Conservation (phyloP, 1,140 invertebrate species). For the Drosophila micromelanica region DNA sequence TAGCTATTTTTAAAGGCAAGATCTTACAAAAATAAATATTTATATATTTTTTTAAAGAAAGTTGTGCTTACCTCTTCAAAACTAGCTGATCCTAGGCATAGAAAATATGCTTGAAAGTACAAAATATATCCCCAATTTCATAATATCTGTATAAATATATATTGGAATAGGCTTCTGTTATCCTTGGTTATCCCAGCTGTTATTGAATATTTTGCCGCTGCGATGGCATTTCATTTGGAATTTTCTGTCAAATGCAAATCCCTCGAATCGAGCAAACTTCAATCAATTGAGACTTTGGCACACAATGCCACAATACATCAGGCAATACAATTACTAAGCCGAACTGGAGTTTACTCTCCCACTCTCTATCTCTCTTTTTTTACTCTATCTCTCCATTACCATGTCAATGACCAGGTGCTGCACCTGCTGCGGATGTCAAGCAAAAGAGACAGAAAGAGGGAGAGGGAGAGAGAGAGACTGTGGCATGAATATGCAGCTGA, state of each 20-base stretch:
- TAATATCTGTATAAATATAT: too few relatives aligned
- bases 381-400: constrained; percentile 8
- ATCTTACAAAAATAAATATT: too few relatives aligned
- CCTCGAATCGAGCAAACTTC: constrained; percentile 18
- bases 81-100: too few relatives aligned
- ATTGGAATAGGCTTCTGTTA: not conserved
- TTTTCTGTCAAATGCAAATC: constrained; percentile 60
- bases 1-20: too few relatives aligned
- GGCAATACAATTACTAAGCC: constrained; percentile 74
- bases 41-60: too few relatives aligned
- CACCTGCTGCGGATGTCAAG: constrained; percentile 55
- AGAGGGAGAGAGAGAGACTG: constrained; percentile 6
- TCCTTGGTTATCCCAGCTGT: not conserved
- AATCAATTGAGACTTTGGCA: constrained; percentile 47
- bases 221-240: constrained; percentile 20
- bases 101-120: too few relatives aligned
- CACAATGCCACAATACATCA: constrained; percentile 50
- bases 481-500: constrained; percentile 66
- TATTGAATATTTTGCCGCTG: not conserved
- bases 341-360: constrained; percentile 43
- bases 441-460: not conserved
- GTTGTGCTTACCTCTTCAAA: too few relatives aligned
- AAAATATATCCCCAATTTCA: too few relatives aligned
- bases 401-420: constrained; percentile 77
- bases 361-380: not conserved